A percentile compares a stretch with the other conserved stretches of the same genome.
Conservation (phyloP, 92 coral and sea anemone genomes). For the Phenganax marumi region DNA sequence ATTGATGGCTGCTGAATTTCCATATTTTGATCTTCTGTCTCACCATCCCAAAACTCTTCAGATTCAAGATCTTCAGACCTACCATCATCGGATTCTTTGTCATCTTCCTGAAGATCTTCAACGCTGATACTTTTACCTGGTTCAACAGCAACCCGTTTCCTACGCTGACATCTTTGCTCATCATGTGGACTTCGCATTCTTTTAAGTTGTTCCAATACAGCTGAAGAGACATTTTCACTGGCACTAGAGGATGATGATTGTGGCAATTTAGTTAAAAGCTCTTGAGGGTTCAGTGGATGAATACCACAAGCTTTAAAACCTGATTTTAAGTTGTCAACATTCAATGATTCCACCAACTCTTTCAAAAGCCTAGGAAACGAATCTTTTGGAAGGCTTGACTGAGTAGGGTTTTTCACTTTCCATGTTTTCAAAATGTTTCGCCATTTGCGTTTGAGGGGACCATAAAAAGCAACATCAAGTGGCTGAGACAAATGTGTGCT, state of each 20-base stretch:
- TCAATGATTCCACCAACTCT: slow-evolving; percentile 18
- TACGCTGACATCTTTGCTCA: background rate
- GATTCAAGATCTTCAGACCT: background rate
- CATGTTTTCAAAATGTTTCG: slow-evolving; percentile 17
- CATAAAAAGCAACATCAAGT: slow-evolving; percentile 37
- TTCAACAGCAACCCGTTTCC: slow-evolving; percentile 18
- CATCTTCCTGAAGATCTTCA: background rate
- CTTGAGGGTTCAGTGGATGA: slow-evolving; percentile 13
- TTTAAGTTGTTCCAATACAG: slow-evolving; percentile 5
- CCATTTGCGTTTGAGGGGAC: slow-evolving; percentile 25
- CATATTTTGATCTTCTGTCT: slow-evolving; percentile 5
- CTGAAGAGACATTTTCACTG: slow-evolving; percentile 1
- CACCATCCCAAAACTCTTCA: background rate
- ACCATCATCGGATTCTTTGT: background rate
- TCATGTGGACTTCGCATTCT: background rate
- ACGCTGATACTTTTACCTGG: slow-evolving; percentile 17
- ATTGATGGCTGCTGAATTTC: background rate
- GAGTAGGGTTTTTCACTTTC: slow-evolving; percentile 20
- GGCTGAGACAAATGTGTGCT: slow-evolving; percentile 36
- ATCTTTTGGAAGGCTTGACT: slow-evolving; percentile 20
- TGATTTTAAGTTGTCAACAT: slow-evolving; percentile 21
- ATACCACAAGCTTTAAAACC: slow-evolving; percentile 36
- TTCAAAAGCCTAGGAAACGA: slow-evolving; percentile 1
- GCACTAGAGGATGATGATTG: background rate
- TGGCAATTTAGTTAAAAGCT: slow-evolving; percentile 3